A percentile compares a stretch with the other conserved stretches of the same genome.
phyloP scores from a whole-genome alignment of 2,888 invertebrate genomes.

The Autographa gamma region DNA sequence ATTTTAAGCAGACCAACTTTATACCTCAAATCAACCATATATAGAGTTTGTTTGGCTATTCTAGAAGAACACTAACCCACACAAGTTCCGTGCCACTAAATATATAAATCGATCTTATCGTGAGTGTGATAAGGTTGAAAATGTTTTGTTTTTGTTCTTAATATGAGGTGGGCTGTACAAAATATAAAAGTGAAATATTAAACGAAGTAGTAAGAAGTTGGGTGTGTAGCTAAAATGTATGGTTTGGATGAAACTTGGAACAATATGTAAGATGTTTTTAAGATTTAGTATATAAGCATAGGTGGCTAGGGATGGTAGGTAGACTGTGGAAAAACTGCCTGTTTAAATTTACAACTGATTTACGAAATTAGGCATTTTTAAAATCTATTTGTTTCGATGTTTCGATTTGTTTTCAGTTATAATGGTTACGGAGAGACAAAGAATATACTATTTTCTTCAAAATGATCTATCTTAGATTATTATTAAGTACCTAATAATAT shows the following conservation, averaged over 20 bases:
- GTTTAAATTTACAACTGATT: too few relatives aligned
- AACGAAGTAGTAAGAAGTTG: slow-evolving; percentile 26
- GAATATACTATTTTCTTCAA: too few relatives aligned
- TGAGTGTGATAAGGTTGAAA: neutral
- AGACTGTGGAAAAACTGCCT: neutral
- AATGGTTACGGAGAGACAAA: too few relatives aligned
- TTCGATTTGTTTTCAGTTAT: too few relatives aligned
- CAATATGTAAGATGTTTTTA: slow-evolving; percentile 18
- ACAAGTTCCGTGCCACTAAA: neutral
- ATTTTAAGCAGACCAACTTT: slow-evolving; percentile 34
- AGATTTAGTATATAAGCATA: slow-evolving; percentile 25
- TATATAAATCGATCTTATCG: neutral
- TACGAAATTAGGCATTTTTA: too few relatives aligned
- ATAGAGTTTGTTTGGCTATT: slow-evolving; percentile 21
- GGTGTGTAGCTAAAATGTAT: slow-evolving; percentile 30
- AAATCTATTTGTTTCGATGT: too few relatives aligned
- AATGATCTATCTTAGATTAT: too few relatives aligned
- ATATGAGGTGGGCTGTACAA: slow-evolving; percentile 8
- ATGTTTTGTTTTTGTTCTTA: neutral
- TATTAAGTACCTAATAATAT: too few relatives aligned
- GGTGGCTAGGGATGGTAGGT: neutral
- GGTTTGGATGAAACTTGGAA: slow-evolving; percentile 23
- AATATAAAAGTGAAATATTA: slow-evolving; percentile 43
- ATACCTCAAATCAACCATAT: slow-evolving; percentile 40
- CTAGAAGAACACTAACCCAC: neutral